Base-by-base conservation (phyloP, 2,113 vertebrate species). In the Sphyrna mokarran region DNA sequence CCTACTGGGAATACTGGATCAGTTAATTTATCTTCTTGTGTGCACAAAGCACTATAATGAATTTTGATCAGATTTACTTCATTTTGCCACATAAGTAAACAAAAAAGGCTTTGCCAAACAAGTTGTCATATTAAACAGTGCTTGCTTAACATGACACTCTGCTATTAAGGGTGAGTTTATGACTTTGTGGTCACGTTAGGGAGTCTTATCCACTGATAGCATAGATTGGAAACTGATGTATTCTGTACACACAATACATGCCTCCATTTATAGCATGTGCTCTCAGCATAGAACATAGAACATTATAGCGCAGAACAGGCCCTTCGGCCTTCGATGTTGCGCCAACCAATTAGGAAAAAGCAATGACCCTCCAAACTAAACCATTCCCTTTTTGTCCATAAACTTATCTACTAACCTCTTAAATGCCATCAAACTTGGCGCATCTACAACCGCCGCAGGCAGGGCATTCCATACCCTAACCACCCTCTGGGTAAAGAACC, bases 21-120 rank as follows among this genome's bases (percentile, higher is more conserved):
- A 66, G 61, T 93, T 66, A 66, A 93, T 93, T 93, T 63, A 66
- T 18, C 61, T 87, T 48, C 66, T 76, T 76, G 58, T n/a, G 29
- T 93, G 54, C 10, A 93, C 29, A n/a, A 89, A 16, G 37, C 33
- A 93, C 33, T 9, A 16, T 58, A 93, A n/a, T 22, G 61, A 93
- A 93, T 68, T 37, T 93, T 37, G 61, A 93, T 93, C 89, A 40
- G 61, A 63, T 68, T 93, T 37, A n/a, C 63, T 93, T 68, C 89
- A 93, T 68, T 93, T n/a, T 93, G 89, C n/a, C 63, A 66, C n/a
- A 6, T 93, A 93, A 16, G 10, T 5, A 90, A 90, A 83, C 80
- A 83, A 83, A 83, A 33, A 83, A 43, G 37, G 37, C 37, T 83
- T 83, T 83, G 37, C 80, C 80, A 66, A 93, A 93, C 89, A 66